Evolutionary conservation across 2,888 invertebrate species (phyloP).

Genomic region (Drosophila austrosaltans): DNA sequence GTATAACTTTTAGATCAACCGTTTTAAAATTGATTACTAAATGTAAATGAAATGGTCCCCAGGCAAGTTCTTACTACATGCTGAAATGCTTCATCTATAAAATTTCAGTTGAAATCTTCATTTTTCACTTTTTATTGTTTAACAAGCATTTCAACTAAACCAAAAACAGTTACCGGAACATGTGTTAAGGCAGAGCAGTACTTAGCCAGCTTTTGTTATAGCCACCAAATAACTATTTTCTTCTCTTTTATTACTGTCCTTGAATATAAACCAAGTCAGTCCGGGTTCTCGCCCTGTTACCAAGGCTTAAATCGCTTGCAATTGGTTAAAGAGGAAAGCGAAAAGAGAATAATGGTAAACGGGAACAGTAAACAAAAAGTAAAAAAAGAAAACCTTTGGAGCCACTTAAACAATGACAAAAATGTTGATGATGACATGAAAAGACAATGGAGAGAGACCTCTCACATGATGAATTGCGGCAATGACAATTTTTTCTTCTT

Average conservation of each 20-base stretch:
- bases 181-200: neutral
- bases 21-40: too few relatives aligned
- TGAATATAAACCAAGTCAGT: slow-evolving; percentile 1
- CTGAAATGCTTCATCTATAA: too few relatives aligned
- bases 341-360: neutral
- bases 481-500: slow-evolving; percentile 42
- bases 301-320: neutral
- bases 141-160: too few relatives aligned
- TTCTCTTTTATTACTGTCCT: neutral
- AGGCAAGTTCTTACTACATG: too few relatives aligned
- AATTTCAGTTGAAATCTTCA: neutral
- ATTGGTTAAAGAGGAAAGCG: neutral
- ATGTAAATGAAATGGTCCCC: too few relatives aligned
- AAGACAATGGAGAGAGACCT: neutral
- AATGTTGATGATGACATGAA: slow-evolving; percentile 47
- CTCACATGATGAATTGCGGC: slow-evolving; percentile 50
- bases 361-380: neutral
- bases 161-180: neutral
- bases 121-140: neutral
- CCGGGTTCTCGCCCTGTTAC: neutral
- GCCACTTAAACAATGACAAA: slow-evolving; percentile 53
- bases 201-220: neutral
- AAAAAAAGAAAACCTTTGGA: slow-evolving; percentile 29
- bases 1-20: too few relatives aligned
- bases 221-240: neutral